A percentile compares a stretch with the other conserved stretches of the same genome.
phyloP scores from a whole-genome alignment of 2,888 invertebrate species.

The Diogma glabrata region DNA sequence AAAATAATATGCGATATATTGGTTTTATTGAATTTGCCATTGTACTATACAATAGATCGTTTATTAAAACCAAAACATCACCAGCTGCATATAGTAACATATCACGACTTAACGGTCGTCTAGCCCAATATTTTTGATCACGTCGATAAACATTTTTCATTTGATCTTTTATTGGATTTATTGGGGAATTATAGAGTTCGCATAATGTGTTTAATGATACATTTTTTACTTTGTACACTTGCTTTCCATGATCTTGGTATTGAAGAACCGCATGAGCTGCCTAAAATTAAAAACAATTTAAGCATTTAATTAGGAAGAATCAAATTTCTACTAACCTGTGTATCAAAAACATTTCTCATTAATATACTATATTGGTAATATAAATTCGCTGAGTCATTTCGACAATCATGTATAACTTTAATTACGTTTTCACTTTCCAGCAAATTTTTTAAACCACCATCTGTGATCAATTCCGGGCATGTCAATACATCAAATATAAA shows the following conservation, averaged over 20 bases:
- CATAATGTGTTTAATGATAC: constrained; percentile 85
- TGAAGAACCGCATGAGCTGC: constrained; percentile 86
- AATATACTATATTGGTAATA: constrained; percentile 76
- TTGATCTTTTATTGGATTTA: constrained; percentile 86
- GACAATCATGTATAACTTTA: constrained; percentile 87
- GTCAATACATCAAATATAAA: constrained; percentile 82
- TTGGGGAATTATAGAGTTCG: constrained; percentile 74
- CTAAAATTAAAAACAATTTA: constrained; percentile 27
- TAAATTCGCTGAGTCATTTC: constrained; percentile 81
- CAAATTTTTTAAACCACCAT: constrained; percentile 66
- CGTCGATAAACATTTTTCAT: constrained; percentile 72
- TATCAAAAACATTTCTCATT: constrained; percentile 79
- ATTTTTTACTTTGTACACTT: constrained; percentile 90
- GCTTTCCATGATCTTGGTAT: constrained; percentile 77
- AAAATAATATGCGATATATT: constrained; percentile 60
- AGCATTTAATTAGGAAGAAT: constrained; percentile 3
- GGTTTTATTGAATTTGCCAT: constrained; percentile 58
- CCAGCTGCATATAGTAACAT: constrained; percentile 87
- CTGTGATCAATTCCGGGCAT: constrained; percentile 64
- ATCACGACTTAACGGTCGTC: constrained; percentile 76
- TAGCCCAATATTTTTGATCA: constrained; percentile 82
- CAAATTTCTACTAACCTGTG: constrained; percentile 42
- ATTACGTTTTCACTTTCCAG: constrained; percentile 70
- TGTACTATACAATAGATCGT: constrained; percentile 69
- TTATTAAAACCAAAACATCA: constrained; percentile 76